Base-by-base conservation (phyloP, 2,888 invertebrate genomes). In the Amitus sp. region DNA sequence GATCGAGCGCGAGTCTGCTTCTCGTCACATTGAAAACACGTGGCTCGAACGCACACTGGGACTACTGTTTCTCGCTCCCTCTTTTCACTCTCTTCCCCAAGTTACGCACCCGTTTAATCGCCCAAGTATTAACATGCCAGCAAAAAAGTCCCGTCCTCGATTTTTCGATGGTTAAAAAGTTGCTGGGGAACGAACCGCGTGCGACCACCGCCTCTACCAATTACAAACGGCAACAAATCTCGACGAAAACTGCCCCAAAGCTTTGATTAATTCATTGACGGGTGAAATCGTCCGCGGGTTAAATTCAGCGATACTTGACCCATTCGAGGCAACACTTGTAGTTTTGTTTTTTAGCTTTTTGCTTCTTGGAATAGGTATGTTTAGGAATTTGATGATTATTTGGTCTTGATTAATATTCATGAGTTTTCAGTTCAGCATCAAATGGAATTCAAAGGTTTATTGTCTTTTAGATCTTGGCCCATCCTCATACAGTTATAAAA, bases 11-110 rank as follows among this genome's bases (percentile, higher is more conserved):
- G 59, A 56, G 52, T 37, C 49, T 66, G 66, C 45, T 66, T 66
- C 60, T 66, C 62, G 52, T 66, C 66, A 61, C 58, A 58, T 53
- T 61, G 50, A 47, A 61, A 66, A 63, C 66, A 54, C 66, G 66
- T 66, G 66, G 62, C 57, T 55, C 54, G 54, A 66, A 66, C 60
- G n/a, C n/a, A 66, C 66, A 66, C 62, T 66, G 60, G 50, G 51
- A 56, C 65, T 62, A 66, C 65, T 66, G 65, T 66, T 58, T 49
- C 56, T 55, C 55, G 49, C 56, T 55, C 55, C 56, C 55, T 59
- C 62, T 47, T 48, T 42, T 15, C 18, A 30, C 47, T 42, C 39
- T 39, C 39, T 39, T 63, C 49, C 51, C 55, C 52, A 56, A 54
- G 47, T 56, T 43, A 52, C 50, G 53, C 54, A 46, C 46, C 48